These are phyloP conservation scores for Eulemur mongoz DNA, from an alignment of 2,797 vertebrate species.

Conservation along the genomic window DNA sequence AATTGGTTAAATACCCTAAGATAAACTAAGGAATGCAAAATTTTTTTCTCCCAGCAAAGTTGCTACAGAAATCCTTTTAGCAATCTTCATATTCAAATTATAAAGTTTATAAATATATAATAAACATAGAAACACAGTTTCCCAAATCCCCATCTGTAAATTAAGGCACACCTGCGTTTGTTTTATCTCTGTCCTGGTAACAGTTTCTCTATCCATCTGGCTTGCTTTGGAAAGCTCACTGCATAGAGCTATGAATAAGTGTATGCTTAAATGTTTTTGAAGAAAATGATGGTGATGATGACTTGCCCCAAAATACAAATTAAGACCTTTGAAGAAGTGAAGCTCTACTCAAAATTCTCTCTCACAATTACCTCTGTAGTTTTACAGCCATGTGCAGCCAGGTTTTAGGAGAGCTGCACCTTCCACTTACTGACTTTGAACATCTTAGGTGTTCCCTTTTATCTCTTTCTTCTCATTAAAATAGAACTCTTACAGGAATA, in stretches of 20 bases:
- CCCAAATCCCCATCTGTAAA: neutral
- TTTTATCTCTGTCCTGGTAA: neutral
- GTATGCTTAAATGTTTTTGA: neutral
- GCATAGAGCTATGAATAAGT: neutral
- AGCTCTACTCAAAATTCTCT: neutral
- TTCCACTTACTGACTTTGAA: neutral
- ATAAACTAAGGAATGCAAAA: neutral
- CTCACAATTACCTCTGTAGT: neutral
- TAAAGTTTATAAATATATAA: neutral
- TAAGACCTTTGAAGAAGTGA: neutral
- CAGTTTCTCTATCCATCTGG: neutral
- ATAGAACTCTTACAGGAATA: constrained; percentile 16
- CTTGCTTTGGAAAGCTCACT: constrained; percentile 14
- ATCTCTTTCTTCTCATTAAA: constrained; percentile 18
- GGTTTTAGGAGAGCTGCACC: neutral
- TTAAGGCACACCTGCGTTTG: neutral
- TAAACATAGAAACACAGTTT: neutral
- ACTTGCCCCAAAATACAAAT: neutral
- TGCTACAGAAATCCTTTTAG: neutral
- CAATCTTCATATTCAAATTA: constrained; percentile 20
- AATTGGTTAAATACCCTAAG: neutral
- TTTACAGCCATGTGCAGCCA: neutral
- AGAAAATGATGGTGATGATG: neutral
- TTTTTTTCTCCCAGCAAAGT: constrained; percentile 26
- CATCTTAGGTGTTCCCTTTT: neutral